Conservation (phyloP, 92 coral and sea anemone species). For the Anthopleura xanthogrammica region DNA sequence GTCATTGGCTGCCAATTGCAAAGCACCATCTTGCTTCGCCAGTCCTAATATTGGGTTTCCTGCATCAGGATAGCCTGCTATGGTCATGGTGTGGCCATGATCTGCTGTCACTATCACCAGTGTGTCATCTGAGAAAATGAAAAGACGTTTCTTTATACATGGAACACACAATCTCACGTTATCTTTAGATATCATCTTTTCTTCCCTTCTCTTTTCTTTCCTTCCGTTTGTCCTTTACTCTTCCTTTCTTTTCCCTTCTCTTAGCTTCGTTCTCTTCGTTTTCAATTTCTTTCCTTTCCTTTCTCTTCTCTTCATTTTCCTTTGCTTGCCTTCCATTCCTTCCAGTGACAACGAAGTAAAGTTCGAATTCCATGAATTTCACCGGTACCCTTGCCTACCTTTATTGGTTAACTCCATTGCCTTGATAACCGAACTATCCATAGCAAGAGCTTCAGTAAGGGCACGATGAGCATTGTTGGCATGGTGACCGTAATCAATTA, state of each 20-base stretch:
- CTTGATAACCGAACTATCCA: conserved; percentile 61
- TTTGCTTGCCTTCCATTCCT: neutral
- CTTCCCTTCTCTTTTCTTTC: neutral
- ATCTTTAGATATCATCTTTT: neutral
- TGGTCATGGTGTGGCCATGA: conserved; percentile 40
- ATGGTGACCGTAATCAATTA: conserved; percentile 89
- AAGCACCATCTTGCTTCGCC: neutral
- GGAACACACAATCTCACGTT: no score
- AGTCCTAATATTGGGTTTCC: conserved; percentile 44
- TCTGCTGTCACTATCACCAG: conserved; percentile 42
- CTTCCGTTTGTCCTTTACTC: neutral
- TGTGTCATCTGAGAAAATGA: conserved; percentile 27
- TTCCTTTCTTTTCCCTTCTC: neutral
- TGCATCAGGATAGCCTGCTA: conserved; percentile 32
- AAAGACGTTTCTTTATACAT: no score
- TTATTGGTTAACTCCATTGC: conserved; percentile 56
- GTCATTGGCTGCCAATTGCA: conserved; percentile 21
- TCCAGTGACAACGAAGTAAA: no score
- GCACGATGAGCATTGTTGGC: conserved; percentile 63
- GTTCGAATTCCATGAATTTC: no score
- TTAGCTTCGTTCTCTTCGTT: no score
- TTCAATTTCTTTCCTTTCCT: no score
- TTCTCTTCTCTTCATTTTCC: no score
- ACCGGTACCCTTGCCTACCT: conserved; percentile 31
- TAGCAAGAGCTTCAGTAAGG: conserved; percentile 60